A percentile compares a stretch with the other conserved stretches of the same genome.
phyloP scores from a whole-genome alignment of 2,888 invertebrate genomes.

The Serripes groenlandicus region DNA sequence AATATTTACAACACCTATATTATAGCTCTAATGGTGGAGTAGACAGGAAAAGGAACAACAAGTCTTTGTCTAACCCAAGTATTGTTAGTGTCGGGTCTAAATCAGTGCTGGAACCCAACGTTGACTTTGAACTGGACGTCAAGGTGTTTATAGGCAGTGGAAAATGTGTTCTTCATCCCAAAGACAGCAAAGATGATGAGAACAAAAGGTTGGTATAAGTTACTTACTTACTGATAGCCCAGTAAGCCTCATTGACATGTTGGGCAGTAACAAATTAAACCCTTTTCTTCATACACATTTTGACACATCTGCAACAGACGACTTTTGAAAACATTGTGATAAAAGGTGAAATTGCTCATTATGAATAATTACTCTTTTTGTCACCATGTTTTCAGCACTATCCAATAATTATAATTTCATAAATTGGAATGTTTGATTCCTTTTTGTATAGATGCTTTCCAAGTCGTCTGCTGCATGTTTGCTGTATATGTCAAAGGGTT shows the following conservation, averaged over 20 bases:
- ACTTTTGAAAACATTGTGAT: neutral
- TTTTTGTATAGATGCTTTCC: too few species aligned
- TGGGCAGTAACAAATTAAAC: too few species aligned
- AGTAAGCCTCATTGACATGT: too few species aligned
- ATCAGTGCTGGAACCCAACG: constrained; percentile 89
- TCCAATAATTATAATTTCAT: too few species aligned
- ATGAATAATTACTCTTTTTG: neutral
- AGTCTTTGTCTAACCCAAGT: constrained; percentile 67
- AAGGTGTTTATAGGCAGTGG: constrained; percentile 98
- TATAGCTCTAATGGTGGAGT: constrained; percentile 11
- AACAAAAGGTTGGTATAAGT: constrained; percentile 68
- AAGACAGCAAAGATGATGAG: constrained; percentile 78
- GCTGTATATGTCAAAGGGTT: too few species aligned
- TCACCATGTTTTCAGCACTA: too few species aligned
- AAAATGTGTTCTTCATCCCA: constrained; percentile 97
- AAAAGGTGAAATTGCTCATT: neutral
- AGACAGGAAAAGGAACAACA: neutral
- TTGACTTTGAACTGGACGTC: constrained; percentile 98
- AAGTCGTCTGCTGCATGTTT: too few species aligned
- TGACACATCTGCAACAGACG: neutral
- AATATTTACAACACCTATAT: too few species aligned
- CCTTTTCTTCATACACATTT: too few species aligned
- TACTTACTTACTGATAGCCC: too few species aligned
- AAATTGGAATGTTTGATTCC: too few species aligned
- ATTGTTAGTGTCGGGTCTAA: constrained; percentile 70